phyloP scores from a whole-genome alignment of 2,888 invertebrate species.

The Drosophila melanocephala region DNA sequence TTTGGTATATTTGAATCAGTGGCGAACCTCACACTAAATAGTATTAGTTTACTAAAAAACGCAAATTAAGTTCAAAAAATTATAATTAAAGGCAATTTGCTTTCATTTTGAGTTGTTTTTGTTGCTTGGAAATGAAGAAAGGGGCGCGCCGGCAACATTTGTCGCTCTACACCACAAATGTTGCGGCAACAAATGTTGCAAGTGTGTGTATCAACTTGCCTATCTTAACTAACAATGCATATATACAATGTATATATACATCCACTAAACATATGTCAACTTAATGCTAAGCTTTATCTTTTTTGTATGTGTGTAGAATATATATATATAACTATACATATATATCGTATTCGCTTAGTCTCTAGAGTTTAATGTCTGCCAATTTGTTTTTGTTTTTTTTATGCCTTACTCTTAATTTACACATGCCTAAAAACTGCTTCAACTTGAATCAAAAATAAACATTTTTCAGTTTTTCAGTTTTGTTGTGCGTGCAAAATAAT shows the following conservation, averaged over 20 bases:
- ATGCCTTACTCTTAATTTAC: constrained; percentile 64
- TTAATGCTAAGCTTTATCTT: constrained; percentile 44
- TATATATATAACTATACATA: constrained; percentile 45
- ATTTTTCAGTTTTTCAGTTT: constrained; percentile 10
- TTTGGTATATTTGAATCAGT: constrained; percentile 3
- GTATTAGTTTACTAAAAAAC: background rate
- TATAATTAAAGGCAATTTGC: background rate
- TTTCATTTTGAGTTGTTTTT: background rate
- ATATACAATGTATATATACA: constrained; percentile 41
- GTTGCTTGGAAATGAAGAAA: constrained; percentile 1
- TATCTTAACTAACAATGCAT: constrained; percentile 9
- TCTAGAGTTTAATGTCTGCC: constrained; percentile 59
- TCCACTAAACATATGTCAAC: constrained; percentile 29
- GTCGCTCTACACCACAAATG: background rate
- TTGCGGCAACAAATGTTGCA: background rate
- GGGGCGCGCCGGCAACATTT: background rate
- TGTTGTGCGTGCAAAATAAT: constrained; percentile 67
- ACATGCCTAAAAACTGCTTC: constrained; percentile 40
- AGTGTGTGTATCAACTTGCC: constrained; percentile 9
- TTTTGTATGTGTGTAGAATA: constrained; percentile 16
- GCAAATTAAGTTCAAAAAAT: background rate
- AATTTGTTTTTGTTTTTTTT: constrained; percentile 35
- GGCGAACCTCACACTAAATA: background rate
- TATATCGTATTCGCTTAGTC: constrained; percentile 59
- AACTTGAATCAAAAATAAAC: constrained; percentile 30